Evolutionary conservation across 2,113 vertebrate genomes (phyloP).

Genomic region (Conger conger): DNA sequence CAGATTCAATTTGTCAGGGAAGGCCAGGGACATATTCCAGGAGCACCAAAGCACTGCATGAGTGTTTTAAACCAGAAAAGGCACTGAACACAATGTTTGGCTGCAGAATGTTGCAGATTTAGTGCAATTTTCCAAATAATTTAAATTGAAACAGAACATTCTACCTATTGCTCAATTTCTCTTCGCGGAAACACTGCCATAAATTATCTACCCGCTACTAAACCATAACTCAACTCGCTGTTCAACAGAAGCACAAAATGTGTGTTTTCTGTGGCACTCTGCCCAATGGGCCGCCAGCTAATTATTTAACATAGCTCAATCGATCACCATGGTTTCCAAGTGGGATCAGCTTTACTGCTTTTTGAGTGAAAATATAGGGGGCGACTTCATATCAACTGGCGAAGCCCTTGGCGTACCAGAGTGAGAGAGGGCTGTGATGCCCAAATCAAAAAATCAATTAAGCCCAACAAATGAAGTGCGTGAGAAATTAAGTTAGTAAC

Average conservation of each 20-base stretch:
- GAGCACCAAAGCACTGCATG: no score
- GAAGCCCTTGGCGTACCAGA: no score
- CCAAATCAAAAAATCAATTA: neutral
- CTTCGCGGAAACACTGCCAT: neutral
- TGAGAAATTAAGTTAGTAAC: neutral
- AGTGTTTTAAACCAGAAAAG: no score
- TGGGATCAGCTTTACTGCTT: neutral
- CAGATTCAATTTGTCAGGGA: neutral
- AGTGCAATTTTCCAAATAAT: no score
- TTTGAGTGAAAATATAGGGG: no score
- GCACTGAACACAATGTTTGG: no score
- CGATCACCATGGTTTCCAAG: neutral
- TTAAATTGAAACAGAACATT: no score
- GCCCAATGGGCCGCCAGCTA: neutral
- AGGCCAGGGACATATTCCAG: no score
- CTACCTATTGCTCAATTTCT: neutral
- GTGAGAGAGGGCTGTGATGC: no score
- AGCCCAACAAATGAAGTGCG: neutral
- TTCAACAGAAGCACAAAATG: slow-evolving; percentile 1
- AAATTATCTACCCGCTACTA: neutral
- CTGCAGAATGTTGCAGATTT: no score
- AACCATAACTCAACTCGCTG: neutral
- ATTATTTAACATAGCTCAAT: neutral
- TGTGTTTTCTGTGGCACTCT: neutral
- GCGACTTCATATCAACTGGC: no score